Conservation (phyloP, 2,797 vertebrate genomes). For the Onychomys torridus region DNA sequence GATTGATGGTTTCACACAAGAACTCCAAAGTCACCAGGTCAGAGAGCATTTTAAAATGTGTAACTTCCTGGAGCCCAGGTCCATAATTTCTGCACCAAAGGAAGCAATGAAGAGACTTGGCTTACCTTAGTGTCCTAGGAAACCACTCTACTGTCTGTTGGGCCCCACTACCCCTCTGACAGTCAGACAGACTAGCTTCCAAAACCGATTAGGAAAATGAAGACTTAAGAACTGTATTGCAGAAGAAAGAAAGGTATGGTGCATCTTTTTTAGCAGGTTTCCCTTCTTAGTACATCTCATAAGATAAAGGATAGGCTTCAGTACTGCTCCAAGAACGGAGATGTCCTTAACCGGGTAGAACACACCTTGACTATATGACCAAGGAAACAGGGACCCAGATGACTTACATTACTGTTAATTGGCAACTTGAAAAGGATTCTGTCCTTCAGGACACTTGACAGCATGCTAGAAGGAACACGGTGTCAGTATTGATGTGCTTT, state of each 20-base stretch:
- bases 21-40: not conserved
- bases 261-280: not conserved
- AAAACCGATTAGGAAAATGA: not conserved
- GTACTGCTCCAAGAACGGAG: not conserved
- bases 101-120: not conserved
- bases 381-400: not conserved
- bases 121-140: not conserved
- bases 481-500: not conserved
- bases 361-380: not conserved
- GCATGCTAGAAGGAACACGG: not conserved
- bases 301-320: not conserved
- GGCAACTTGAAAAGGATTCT: not conserved
- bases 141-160: not conserved
- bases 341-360: not conserved
- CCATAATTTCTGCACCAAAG: not conserved
- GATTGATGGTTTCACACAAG: conserved; percentile 35
- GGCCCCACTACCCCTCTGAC: not conserved
- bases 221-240: not conserved
- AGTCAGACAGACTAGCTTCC: not conserved
- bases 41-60: not conserved
- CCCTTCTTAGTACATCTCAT: not conserved
- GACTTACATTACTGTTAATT: not conserved
- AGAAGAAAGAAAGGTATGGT: not conserved
- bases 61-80: not conserved
- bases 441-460: not conserved